Conservation (phyloP, 1,140 invertebrate species). For the Gryon sp. region DNA sequence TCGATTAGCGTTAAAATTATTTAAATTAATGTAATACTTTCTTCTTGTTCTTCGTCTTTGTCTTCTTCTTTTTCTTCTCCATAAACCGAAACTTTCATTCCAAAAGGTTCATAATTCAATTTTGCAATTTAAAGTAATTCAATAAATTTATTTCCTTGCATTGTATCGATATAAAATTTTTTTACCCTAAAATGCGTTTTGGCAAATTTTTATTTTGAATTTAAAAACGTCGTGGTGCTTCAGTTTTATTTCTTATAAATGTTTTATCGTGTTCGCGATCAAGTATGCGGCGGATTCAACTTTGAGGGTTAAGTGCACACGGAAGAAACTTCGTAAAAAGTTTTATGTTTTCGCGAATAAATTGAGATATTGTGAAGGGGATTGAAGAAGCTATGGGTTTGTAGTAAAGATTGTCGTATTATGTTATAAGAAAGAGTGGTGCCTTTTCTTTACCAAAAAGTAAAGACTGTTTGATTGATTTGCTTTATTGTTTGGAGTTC, state of each 20-base stretch:
- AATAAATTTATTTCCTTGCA: too few species aligned
- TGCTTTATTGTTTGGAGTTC: background rate
- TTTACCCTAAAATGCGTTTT: background rate
- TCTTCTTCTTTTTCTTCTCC: too few species aligned
- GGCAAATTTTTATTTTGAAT: slow-evolving; percentile 21
- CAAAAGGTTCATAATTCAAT: too few species aligned
- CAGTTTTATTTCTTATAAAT: slow-evolving; percentile 31
- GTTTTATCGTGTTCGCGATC: slow-evolving; percentile 48
- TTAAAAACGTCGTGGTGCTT: slow-evolving; percentile 21
- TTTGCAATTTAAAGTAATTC: too few species aligned
- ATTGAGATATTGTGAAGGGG: slow-evolving; percentile 50
- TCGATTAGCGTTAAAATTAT: too few species aligned
- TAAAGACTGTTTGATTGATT: background rate
- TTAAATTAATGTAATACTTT: too few species aligned
- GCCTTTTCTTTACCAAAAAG: background rate
- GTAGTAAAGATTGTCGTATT: slow-evolving; percentile 39
- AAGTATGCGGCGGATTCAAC: slow-evolving; percentile 38
- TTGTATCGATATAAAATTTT: too few species aligned
- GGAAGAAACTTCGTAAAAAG: slow-evolving; percentile 42
- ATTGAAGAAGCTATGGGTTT: slow-evolving; percentile 42
- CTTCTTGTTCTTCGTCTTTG: too few species aligned
- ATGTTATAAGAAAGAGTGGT: slow-evolving; percentile 5
- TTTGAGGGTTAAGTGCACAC: slow-evolving; percentile 41
- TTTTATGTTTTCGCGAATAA: slow-evolving; percentile 53
- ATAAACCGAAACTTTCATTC: too few species aligned